Percentiles rank a stretch among this genome's conserved stretches.
phyloP scores from a whole-genome alignment of 2,113 vertebrate species.

The Nerophis lumbriciformis region DNA sequence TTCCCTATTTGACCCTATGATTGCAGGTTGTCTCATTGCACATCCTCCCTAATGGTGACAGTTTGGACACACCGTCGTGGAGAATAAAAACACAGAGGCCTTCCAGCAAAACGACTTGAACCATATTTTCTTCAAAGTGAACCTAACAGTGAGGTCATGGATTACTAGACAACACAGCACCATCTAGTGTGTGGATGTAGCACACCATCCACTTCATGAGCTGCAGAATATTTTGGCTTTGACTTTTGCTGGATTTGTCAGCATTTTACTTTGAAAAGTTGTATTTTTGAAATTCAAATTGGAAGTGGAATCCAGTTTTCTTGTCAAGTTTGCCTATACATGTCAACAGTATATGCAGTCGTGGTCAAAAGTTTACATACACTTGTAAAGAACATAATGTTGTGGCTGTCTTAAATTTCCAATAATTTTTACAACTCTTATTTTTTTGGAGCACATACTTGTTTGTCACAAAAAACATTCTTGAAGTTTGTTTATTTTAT shows the following conservation, averaged over 20 bases:
- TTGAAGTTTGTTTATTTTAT: too few species aligned
- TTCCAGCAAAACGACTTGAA: not conserved
- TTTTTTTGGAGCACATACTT: too few species aligned
- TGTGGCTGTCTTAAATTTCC: too few species aligned
- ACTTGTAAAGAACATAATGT: too few species aligned
- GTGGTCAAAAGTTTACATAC: too few species aligned
- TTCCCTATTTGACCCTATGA: conserved; percentile 1
- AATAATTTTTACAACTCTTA: too few species aligned
- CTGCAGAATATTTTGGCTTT: not conserved
- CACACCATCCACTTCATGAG: not conserved
- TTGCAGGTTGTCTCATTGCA: not conserved
- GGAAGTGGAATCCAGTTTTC: not conserved
- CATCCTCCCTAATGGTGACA: not conserved
- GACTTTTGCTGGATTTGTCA: not conserved
- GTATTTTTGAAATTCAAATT: too few species aligned
- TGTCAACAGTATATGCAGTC: too few species aligned
- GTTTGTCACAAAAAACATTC: too few species aligned
- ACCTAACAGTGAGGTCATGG: not conserved
- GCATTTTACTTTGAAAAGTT: not conserved
- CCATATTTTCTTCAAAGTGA: not conserved
- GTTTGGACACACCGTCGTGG: not conserved
- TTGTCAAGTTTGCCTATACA: not conserved
- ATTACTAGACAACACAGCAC: conserved; percentile 33
- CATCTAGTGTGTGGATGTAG: conserved; percentile 52
- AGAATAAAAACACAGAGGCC: not conserved